Percentiles rank a stretch among this genome's conserved stretches.
Evolutionary conservation across 2,113 vertebrate species (phyloP).

Genomic region (Eudyptes chrysolophus): DNA sequence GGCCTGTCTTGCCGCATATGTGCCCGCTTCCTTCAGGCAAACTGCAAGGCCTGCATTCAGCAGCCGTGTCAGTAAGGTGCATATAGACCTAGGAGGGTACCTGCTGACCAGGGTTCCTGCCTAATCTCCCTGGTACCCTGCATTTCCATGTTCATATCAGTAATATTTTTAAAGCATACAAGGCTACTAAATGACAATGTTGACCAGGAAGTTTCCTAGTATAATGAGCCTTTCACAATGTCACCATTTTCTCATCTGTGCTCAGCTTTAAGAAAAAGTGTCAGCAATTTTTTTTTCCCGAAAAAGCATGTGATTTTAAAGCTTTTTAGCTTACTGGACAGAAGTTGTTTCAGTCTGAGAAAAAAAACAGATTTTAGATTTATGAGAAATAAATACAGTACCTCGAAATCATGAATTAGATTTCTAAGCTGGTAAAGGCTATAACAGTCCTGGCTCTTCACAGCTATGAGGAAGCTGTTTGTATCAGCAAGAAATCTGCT

Average conservation of each 20-base stretch:
- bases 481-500: slow-evolving; percentile 74
- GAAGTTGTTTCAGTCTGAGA: background rate
- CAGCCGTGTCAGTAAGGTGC: background rate
- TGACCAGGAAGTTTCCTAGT: background rate
- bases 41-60: background rate
- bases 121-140: background rate
- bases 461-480: slow-evolving; percentile 68
- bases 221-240: background rate
- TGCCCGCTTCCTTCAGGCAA: background rate
- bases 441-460: slow-evolving; percentile 70
- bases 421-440: slow-evolving; percentile 75
- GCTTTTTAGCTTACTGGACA: background rate
- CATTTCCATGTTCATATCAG: background rate
- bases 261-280: background rate
- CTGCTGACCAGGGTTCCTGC: background rate
- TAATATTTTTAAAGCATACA: background rate
- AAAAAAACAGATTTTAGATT: background rate
- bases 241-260: background rate
- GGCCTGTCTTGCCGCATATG: fast-evolving
- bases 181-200: background rate
- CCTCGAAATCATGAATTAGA: slow-evolving; percentile 82
- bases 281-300: background rate
- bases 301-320: background rate
- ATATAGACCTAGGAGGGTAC: background rate
- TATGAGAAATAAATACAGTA: slow-evolving; percentile 31